Evolutionary conservation across 1,140 invertebrate species (phyloP).

Genomic region (Drosophila sp.): DNA sequence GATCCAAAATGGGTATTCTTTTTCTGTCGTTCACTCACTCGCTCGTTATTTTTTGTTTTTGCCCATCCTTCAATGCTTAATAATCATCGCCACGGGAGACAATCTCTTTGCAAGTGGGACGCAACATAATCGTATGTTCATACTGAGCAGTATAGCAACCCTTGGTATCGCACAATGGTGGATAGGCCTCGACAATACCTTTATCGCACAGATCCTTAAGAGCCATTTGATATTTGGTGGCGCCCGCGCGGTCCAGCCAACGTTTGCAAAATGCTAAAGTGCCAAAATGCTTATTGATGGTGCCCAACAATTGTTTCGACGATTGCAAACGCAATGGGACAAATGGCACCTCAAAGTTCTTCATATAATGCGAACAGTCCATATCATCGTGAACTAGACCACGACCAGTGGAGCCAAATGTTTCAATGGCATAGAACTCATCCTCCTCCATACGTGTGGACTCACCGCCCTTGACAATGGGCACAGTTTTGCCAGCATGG

Average conservation of each 20-base stretch:
- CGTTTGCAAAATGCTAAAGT: constrained; percentile 99
- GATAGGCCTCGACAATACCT: constrained; percentile 97
- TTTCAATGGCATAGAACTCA: constrained; percentile 99
- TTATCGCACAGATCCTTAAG: constrained; percentile 99
- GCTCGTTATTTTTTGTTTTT: background rate
- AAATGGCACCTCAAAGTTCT: constrained; percentile 97
- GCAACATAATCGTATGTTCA: constrained; percentile 98
- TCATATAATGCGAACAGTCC: constrained; percentile 99
- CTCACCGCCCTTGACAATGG: constrained; percentile 99
- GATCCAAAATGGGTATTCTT: constrained; percentile 16
- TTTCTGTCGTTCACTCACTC: constrained; percentile 7
- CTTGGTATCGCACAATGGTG: constrained; percentile 98
- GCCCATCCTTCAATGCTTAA: constrained; percentile 82
- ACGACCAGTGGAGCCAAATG: constrained; percentile 98
- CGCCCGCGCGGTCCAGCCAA: constrained; percentile 98
- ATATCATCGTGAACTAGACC: constrained; percentile 99
- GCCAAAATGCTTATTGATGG: constrained; percentile 99
- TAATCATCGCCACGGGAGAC: constrained; percentile 98
- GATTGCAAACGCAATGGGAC: constrained; percentile 95
- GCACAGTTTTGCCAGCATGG: constrained; percentile 99
- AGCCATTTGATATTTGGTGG: constrained; percentile 99
- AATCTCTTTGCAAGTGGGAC: constrained; percentile 99
- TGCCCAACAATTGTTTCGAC: constrained; percentile 95
- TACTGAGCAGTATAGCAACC: constrained; percentile 99
- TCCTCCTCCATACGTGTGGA: constrained; percentile 99